These are phyloP conservation scores for Sardina pilchardus DNA, from an alignment of 2,113 vertebrate genomes.

Conservation along the genomic window DNA sequence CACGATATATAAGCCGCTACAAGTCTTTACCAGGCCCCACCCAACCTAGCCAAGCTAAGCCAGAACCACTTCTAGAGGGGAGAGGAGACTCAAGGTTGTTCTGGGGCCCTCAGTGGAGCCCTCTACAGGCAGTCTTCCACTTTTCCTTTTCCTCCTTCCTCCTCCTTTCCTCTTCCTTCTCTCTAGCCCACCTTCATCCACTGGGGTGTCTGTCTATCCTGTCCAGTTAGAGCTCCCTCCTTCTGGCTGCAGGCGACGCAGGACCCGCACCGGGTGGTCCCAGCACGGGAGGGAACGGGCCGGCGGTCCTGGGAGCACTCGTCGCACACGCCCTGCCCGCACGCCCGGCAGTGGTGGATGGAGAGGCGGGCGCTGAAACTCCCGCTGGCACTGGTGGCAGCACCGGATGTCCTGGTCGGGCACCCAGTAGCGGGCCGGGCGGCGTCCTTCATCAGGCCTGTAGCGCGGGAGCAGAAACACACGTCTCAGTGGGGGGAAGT, in stretches of 20 bases:
- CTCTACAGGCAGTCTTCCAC: neutral
- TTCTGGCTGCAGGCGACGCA: conserved; percentile 93
- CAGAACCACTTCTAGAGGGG: neutral
- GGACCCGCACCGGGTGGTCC: conserved; percentile 95
- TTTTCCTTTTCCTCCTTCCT: neutral
- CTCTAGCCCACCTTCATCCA: neutral
- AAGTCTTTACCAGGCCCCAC: neutral
- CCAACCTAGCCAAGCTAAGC: neutral
- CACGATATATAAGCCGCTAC: neutral
- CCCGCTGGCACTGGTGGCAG: conserved; percentile 89
- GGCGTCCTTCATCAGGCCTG: conserved; percentile 93
- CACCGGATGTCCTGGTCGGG: conserved; percentile 94
- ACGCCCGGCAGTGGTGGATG: conserved; percentile 97
- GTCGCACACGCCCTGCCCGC: conserved; percentile 94
- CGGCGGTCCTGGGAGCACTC: conserved; percentile 90
- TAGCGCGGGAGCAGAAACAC: neutral
- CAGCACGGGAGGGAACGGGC: conserved; percentile 92
- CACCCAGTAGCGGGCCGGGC: conserved; percentile 97
- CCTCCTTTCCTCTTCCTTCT: neutral
- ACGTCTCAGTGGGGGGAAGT: no score
- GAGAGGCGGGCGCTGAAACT: conserved; percentile 93
- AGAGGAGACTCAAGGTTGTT: neutral
- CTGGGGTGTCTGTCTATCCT: neutral
- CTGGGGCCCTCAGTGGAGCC: neutral
- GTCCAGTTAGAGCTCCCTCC: conserved; percentile 82